phyloP scores from a whole-genome alignment of 2,888 invertebrate species.

The Xanthia togata region DNA sequence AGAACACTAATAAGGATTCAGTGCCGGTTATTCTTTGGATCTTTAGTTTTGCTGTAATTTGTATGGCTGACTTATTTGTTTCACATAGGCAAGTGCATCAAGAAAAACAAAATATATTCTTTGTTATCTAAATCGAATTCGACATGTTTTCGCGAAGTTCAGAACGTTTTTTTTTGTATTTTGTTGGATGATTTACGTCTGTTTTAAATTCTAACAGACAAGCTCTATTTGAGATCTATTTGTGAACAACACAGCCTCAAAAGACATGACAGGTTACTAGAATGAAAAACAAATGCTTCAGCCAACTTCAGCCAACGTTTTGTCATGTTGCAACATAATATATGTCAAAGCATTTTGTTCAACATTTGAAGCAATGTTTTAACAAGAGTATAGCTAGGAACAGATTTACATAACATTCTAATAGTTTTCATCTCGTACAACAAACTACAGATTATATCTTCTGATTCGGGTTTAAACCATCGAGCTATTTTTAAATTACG shows the following conservation, averaged over 20 bases:
- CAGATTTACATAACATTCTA: neutral
- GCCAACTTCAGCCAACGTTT: neutral
- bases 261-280: neutral
- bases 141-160: neutral
- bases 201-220: neutral
- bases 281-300: slow-evolving; percentile 9
- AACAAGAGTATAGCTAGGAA: neutral
- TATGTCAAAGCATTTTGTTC: neutral
- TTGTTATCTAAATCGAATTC: neutral
- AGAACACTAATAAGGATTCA: too few species aligned
- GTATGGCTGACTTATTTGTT: neutral
- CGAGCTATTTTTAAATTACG: neutral
- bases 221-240: neutral
- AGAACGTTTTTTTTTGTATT: neutral
- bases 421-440: neutral
- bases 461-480: neutral
- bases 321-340: neutral
- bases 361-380: neutral
- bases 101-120: neutral
- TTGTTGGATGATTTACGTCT: neutral
- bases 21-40: too few species aligned
- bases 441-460: neutral
- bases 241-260: slow-evolving; percentile 1
- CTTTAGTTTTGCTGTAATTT: neutral
- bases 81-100: neutral